Percentiles rank a stretch among this genome's conserved stretches.
phyloP scores from a whole-genome alignment of 2,113 vertebrate genomes.

The Xyrauchen texanus region DNA sequence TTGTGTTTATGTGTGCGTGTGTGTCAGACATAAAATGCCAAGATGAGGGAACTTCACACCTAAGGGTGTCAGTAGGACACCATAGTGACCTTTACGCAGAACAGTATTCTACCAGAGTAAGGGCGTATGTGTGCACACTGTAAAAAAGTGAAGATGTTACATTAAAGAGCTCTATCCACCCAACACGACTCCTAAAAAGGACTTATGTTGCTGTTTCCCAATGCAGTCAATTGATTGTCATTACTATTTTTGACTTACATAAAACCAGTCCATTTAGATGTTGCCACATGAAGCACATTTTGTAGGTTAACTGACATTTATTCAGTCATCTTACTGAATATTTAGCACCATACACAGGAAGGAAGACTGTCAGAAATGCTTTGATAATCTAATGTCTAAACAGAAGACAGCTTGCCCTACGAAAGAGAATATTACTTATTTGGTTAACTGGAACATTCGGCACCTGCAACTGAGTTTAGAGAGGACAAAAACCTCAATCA shows the following conservation, averaged over 20 bases:
- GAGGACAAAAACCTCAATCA: background rate
- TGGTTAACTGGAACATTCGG: too few relatives aligned
- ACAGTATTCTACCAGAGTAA: background rate
- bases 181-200: background rate
- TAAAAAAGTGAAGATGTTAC: background rate
- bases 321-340: background rate
- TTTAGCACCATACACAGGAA: background rate
- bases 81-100: slow-evolving; percentile 27
- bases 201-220: background rate
- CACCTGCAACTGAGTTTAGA: background rate
- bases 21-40: slow-evolving; percentile 23
- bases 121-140: background rate
- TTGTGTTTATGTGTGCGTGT: background rate
- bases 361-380: background rate
- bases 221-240: background rate
- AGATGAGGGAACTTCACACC: slow-evolving; percentile 15
- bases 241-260: too few relatives aligned
- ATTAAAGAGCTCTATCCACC: background rate
- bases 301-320: background rate
- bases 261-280: too few relatives aligned
- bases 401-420: background rate
- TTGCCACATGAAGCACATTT: too few relatives aligned
- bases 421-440: too few relatives aligned
- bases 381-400: background rate
- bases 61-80: slow-evolving; percentile 30